Percentiles rank a stretch among this genome's conserved stretches.
These are phyloP conservation scores for Hycleus cichorii DNA, from an alignment of 1,140 invertebrate species.

Conservation along the genomic window DNA sequence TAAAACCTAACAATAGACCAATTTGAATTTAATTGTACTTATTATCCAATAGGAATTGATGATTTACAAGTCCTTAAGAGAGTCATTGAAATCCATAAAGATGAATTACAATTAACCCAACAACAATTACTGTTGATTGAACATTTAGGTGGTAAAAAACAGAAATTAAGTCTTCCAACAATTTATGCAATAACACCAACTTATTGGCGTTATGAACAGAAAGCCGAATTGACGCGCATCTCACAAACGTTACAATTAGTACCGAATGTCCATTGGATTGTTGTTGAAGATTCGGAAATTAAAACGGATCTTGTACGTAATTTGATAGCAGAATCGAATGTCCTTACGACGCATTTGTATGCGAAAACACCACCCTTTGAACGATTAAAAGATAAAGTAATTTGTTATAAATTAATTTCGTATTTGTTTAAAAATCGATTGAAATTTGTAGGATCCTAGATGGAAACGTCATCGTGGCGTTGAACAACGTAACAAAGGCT, in stretches of 20 bases:
- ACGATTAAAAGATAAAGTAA: conserved; percentile 40
- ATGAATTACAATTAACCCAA: conserved; percentile 33
- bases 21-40: no score
- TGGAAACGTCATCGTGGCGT: conserved; percentile 93
- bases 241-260: conserved; percentile 84
- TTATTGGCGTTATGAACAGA: conserved; percentile 81
- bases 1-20: background rate
- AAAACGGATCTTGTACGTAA: conserved; percentile 74
- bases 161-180: conserved; percentile 44
- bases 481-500: conserved; percentile 82
- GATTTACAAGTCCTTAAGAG: conserved; percentile 28
- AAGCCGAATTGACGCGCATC: conserved; percentile 88
- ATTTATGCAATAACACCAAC: conserved; percentile 94
- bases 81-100: conserved; percentile 30
- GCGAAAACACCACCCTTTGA: conserved; percentile 51
- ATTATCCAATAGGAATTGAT: conserved; percentile 20
- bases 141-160: conserved; percentile 23
- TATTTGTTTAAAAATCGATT: no score
- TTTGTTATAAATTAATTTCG: no score
- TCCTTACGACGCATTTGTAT: conserved; percentile 73
- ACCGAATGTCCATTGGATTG: conserved; percentile 90
- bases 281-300: conserved; percentile 79
- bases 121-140: conserved; percentile 32
- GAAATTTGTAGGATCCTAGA: conserved; percentile 53
- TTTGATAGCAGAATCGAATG: conserved; percentile 64